phyloP scores from a whole-genome alignment of 2,113 vertebrate genomes.

The Pao palembangensis region DNA sequence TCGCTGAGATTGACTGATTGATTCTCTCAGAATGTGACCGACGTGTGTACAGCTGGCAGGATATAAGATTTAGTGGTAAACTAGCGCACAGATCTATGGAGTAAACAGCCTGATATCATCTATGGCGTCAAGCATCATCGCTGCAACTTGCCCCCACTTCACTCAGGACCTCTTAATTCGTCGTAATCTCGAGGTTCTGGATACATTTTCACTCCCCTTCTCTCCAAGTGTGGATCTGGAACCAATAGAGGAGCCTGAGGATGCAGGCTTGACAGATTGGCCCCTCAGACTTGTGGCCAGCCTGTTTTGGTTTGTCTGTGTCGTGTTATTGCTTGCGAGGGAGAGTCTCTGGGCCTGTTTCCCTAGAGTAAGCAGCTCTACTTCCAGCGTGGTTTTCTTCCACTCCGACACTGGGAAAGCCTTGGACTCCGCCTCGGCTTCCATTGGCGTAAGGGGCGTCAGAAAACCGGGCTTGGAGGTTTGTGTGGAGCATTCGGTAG shows the following conservation, averaged over 20 bases:
- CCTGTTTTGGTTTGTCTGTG: slow-evolving; percentile 72
- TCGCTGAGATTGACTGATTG: background rate
- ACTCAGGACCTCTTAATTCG: slow-evolving; percentile 68
- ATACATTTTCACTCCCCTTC: slow-evolving; percentile 64
- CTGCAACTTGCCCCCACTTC: slow-evolving; percentile 35
- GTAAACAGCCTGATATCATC: slow-evolving; percentile 55
- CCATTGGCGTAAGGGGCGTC: slow-evolving; percentile 45
- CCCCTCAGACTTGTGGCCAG: slow-evolving; percentile 71
- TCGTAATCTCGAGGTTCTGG: slow-evolving; percentile 77
- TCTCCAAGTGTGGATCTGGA: slow-evolving; percentile 65
- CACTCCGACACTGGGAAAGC: slow-evolving; percentile 70
- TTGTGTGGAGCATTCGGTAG: slow-evolving; percentile 40
- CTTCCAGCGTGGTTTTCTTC: slow-evolving; percentile 70
- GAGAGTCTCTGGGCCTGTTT: slow-evolving; percentile 68
- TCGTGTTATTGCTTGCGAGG: slow-evolving; percentile 68
- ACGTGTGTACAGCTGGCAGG: no score
- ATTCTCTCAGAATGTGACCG: no score
- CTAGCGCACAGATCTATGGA: slow-evolving; percentile 2
- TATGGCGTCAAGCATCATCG: slow-evolving; percentile 66
- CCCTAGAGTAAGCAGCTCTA: slow-evolving; percentile 76
- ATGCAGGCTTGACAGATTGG: slow-evolving; percentile 67
- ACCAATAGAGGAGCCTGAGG: slow-evolving; percentile 62
- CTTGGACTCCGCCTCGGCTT: slow-evolving; percentile 60
- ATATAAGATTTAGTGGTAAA: no score
- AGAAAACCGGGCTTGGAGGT: slow-evolving; percentile 53